Evolutionary conservation across 2,888 invertebrate genomes (phyloP).

Genomic region (Galerucella nymphaeae): DNA sequence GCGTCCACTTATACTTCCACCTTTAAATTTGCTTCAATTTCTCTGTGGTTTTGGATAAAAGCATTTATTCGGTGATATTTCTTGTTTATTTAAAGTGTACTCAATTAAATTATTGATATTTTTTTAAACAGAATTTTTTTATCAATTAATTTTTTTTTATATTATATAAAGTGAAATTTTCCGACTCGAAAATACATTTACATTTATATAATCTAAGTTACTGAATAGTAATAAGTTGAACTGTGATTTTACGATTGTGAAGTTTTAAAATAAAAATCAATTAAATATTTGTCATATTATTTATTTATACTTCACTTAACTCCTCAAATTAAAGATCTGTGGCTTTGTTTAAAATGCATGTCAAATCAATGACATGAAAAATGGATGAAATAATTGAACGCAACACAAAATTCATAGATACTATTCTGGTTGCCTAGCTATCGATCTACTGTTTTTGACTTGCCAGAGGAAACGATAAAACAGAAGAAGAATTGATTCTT

Average conservation of each 20-base stretch:
- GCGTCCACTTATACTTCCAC: too few relatives aligned
- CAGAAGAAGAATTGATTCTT: too few relatives aligned
- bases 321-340: too few relatives aligned
- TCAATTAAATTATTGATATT: constrained; percentile 22
- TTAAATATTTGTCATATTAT: neutral
- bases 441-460: too few relatives aligned
- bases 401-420: too few relatives aligned
- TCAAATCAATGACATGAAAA: too few relatives aligned
- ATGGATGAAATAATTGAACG: too few relatives aligned
- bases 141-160: neutral
- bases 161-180: constrained; percentile 13
- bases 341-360: too few relatives aligned
- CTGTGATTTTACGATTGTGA: constrained; percentile 55
- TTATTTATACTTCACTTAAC: neutral
- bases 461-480: too few relatives aligned
- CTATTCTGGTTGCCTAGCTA: too few relatives aligned
- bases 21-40: too few relatives aligned
- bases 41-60: neutral
- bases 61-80: constrained; percentile 13
- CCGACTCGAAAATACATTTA: constrained; percentile 12
- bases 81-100: constrained; percentile 3
- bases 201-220: constrained; percentile 36
- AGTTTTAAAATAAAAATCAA: constrained; percentile 41
- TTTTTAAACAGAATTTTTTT: constrained; percentile 8
- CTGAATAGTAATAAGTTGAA: constrained; percentile 53